These are phyloP conservation scores for Eurytoma californica DNA, from an alignment of 2,888 invertebrate species.

Conservation along the genomic window DNA sequence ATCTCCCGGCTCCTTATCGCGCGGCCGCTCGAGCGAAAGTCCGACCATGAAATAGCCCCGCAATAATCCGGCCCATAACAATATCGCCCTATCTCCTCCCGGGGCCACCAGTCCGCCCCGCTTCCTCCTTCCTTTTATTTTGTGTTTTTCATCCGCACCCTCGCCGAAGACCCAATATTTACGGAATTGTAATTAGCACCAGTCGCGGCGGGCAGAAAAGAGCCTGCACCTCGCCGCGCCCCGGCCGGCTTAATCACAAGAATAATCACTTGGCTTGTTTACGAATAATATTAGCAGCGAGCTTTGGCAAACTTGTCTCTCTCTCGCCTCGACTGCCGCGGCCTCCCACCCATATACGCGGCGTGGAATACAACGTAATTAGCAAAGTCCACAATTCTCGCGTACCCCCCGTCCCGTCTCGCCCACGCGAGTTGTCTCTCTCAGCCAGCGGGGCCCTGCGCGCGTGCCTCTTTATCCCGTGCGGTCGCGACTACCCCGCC, in stretches of 20 bases:
- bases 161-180: slow-evolving; percentile 17
- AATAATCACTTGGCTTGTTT: slow-evolving; percentile 62
- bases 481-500: not conserved
- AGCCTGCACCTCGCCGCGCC: not conserved
- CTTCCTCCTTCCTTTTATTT: not conserved
- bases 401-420: slow-evolving; percentile 44
- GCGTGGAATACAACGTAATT: slow-evolving; percentile 61
- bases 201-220: not conserved
- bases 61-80: slow-evolving; percentile 28
- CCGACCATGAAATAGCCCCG: slow-evolving; percentile 23
- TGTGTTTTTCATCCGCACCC: not conserved
- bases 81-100: slow-evolving; percentile 11
- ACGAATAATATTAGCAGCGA: slow-evolving; percentile 61
- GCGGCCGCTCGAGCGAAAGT: not conserved
- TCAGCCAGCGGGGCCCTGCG: not conserved
- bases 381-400: slow-evolving; percentile 62
- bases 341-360: slow-evolving; percentile 48
- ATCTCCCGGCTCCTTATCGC: too few species aligned
- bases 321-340: not conserved
- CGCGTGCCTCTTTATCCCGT: slow-evolving; percentile 41
- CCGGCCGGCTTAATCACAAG: slow-evolving; percentile 59
- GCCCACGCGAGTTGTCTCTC: slow-evolving; percentile 3
- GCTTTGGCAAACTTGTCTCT: slow-evolving; percentile 59
- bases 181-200: slow-evolving; percentile 31
- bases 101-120: not conserved